These are phyloP conservation scores for Drosophila repleta DNA, from an alignment of 1,140 invertebrate genomes.

Conservation along the genomic window DNA sequence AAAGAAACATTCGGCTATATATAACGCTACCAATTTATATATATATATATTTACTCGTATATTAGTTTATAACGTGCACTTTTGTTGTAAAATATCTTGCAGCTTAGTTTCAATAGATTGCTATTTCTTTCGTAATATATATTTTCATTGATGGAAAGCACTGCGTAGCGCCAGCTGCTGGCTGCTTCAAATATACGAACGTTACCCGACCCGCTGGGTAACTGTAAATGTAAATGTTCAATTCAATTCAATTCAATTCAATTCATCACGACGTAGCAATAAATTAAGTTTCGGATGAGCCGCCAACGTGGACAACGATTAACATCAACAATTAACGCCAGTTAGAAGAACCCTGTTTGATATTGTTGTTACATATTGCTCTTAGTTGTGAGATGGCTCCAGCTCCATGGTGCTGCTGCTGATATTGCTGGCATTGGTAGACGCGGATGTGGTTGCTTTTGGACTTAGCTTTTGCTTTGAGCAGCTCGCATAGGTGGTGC, in stretches of 20 bases:
- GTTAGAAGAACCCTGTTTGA: conserved; percentile 31
- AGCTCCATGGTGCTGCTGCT: conserved; percentile 52
- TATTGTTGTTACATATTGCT: conserved; percentile 41
- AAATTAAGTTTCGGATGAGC: conserved; percentile 52
- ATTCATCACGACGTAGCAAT: conserved; percentile 55
- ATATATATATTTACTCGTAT: conserved; percentile 24
- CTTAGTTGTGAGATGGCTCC: conserved; percentile 35
- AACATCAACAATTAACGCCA: conserved; percentile 47
- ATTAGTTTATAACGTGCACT: conserved; percentile 29
- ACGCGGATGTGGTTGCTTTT: conserved; percentile 48
- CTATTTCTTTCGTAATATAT: conserved; percentile 4
- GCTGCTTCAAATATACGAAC: conserved; percentile 13
- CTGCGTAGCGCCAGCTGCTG: conserved; percentile 29
- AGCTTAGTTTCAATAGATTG: conserved; percentile 17
- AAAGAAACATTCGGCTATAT: conserved; percentile 30
- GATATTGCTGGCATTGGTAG: conserved; percentile 45
- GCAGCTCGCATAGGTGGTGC: conserved; percentile 52
- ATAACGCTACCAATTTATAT: conserved; percentile 34
- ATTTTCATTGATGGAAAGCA: conserved; percentile 40
- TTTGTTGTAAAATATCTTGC: conserved; percentile 37
- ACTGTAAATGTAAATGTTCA: conserved; percentile 48
- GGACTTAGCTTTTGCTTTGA: conserved; percentile 47
- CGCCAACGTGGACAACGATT: conserved; percentile 29
- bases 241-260: conserved; percentile 67
- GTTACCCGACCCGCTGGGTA: conserved; percentile 16